Evolutionary conservation across 2,113 vertebrate species (phyloP), one percentile per base, ranked within the genome.

Genomic region (Tauraco erythrolophus): DNA sequence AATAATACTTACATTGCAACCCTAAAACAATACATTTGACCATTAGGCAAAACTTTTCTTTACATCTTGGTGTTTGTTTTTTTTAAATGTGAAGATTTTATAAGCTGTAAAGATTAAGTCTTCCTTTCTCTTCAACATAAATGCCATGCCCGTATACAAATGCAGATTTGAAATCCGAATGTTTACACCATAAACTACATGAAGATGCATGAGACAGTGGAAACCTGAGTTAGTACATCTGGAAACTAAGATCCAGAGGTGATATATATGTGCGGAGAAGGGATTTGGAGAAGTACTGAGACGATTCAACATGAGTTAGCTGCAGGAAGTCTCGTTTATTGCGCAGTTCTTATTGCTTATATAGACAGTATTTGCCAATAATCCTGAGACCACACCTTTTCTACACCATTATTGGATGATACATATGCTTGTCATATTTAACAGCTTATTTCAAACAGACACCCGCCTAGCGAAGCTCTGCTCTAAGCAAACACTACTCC

Each of bases 61-160:
- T 5, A 0, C 37, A 4, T 41, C 11, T 18, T n/a, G n/a, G n/a
- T n/a, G n/a, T n/a, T n/a, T 43, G 0, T 1, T 21, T 56, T 41
- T 19, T 61, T 14, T 19, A 41, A 41, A 41, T 19, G 5, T 54
- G 31, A 82, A 31, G 91, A 68, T 74, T 91, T 84, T 58, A 37
- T 54, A 62, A 75, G 2, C 6, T 71, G 7, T 19, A 71, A 41
- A 85, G 9, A 19, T 64, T 61, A 84, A 76, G 22, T 35, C 24
- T 79, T 71, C 33, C 7, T 60, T 90, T 68, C 19, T 64, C 14
- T 39, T 82, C 18, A 70, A 31, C 9, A 43, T 35, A 58, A 88
- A 56, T 35, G 15, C 0, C 9, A 8, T 51, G 23, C 2, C 7
- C 50, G 4, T 46, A 51, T 43, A 28, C 28, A 80, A 71, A 54